Base-by-base conservation (phyloP, 2,797 vertebrate genomes). In the Melanotaenia nigrans region DNA sequence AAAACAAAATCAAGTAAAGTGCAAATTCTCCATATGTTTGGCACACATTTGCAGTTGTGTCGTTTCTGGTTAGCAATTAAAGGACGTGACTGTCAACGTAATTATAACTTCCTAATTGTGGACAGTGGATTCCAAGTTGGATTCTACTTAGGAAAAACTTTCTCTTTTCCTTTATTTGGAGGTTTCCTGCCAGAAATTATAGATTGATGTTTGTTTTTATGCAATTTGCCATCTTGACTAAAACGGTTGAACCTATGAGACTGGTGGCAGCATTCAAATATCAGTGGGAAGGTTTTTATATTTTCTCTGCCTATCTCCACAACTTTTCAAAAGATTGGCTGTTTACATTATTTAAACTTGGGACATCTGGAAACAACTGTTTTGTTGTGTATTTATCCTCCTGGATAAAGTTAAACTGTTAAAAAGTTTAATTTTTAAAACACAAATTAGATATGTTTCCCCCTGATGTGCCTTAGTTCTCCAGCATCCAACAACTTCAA, bases 71-170 rank as follows among this genome's bases (percentile, higher is more conserved):
- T 14, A 49, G 75, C 82, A 89, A 84, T 88, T 86, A 87, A 61
- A 78, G 81, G 79, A 88, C 9, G 63, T 51, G 76, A 81, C 79
- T 71, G 82, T 84, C 79, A 73, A 12, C 36, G 10, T 82, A 88
- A 91, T 88, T 86, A 81, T 81, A 86, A 87, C 80, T 70, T 78
- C 86, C 77, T 87, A 85, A 87, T 79, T 81, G 78, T 10, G 68
- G 71, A 28, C 2, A 22, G 42, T 14, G 35, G 8, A 7, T 38
- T 83, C 75, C 78, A 79, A 79, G 45, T 81, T 87, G 77, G 77
- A 62, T 66, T 35, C 12, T 24, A 1, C 33, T 70, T 54, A 42
- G 77, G 68, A 83, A 87, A 90, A 76, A 28, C 22, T 57, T 38
- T 79, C 68, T 61, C 47, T 60, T 24, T 36, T 22, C 57, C 67